Evolutionary conservation across 2,888 invertebrate species (phyloP), one percentile per base, ranked within the genome.

Genomic region (Poecilus cupreus): DNA sequence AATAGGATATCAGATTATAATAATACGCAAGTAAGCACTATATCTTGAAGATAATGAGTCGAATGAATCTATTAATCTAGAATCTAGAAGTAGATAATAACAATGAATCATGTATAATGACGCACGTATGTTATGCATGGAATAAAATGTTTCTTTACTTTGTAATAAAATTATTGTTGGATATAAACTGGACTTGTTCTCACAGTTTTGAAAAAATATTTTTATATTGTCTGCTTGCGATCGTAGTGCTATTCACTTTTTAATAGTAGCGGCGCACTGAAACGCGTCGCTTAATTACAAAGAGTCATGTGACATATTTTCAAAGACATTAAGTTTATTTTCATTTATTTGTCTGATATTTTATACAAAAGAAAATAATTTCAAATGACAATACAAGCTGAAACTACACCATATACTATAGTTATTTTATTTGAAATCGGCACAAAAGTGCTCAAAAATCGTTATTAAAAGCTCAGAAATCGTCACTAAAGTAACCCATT

Each of bases 81-180:
- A 80, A 80, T 80, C 80, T 72, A 72, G 72, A 80, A 80, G 51
- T 39, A 80, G 80, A 80, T 80, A 79, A 79, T 79, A 80, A 72
- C 72, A 72, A 80, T 80, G 70, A 72, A 80, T 80, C 80, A 80
- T 72, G 54, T 51, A 72, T 80, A 80, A 80, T 72, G 54, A 72
- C 80, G 51, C 43, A 51, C 80, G 54, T 72, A 80, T 77, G 77
- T 77, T 77, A 39, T 77, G 77, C 77, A 22, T 60, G 46, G 22
- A 77, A 77, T 77, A 77, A 77, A 77, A 77, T 60, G 77, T 70
- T 79, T 49, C 68, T 51, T 79, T 79, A 79, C 68, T 79, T 80
- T 54, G 80, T 80, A 80, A 80, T 80, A 80, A 80, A 80, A 80
- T 80, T 72, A 80, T 80, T 80, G 80, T 80, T 57, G 80, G 16